Conservation (phyloP, 1,140 invertebrate species). For the Drosophila lacertosa region DNA sequence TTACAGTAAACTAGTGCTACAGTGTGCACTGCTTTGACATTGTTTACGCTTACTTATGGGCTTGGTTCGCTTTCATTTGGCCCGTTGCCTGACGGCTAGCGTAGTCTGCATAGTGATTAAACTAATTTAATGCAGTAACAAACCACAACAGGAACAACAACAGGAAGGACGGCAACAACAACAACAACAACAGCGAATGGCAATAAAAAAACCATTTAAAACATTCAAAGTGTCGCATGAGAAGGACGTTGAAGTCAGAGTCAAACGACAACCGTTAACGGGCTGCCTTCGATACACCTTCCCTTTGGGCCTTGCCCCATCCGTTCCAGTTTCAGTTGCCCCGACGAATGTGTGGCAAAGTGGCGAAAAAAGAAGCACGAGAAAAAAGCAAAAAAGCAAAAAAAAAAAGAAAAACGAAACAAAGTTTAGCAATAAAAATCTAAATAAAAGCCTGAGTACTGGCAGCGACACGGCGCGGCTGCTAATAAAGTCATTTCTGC, state of each 20-base stretch:
- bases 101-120: conserved; percentile 76
- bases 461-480: conserved; percentile 25
- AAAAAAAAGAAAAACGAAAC: conserved; percentile 54
- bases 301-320: not conserved
- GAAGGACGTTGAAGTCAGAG: conserved; percentile 49
- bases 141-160: conserved; percentile 43
- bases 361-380: conserved; percentile 25
- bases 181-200: conserved; percentile 19
- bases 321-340: not conserved
- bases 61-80: conserved; percentile 47
- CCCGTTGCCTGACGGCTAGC: conserved; percentile 8
- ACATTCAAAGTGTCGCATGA: conserved; percentile 80
- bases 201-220: conserved; percentile 79
- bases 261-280: conserved; percentile 52
- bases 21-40: conserved; percentile 76
- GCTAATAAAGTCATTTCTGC: conserved; percentile 78
- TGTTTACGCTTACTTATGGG: conserved; percentile 81
- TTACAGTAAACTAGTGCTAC: conserved; percentile 20
- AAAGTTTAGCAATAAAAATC: conserved; percentile 82
- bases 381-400: conserved; percentile 22
- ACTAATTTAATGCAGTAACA: conserved; percentile 76
- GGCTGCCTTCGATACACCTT: conserved; percentile 58
- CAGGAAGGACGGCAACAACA: conserved; percentile 18
- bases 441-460: conserved; percentile 51
- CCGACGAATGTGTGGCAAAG: conserved; percentile 49